These are phyloP conservation scores for Muscicapa comitata DNA, from an alignment of 2,797 vertebrate species.

Conservation along the genomic window DNA sequence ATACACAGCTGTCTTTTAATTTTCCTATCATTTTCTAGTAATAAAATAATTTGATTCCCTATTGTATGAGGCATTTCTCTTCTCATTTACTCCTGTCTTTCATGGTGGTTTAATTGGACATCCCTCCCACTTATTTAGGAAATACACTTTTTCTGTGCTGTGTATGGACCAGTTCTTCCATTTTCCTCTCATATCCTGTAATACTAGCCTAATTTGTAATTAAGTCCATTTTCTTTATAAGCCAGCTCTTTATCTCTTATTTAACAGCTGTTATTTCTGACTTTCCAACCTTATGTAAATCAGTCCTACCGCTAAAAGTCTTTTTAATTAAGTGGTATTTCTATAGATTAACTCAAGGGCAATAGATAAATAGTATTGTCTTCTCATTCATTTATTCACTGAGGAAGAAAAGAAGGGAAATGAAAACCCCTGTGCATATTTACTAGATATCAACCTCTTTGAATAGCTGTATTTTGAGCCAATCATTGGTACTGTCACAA, in stretches of 20 bases:
- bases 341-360: not conserved
- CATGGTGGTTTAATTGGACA: not conserved
- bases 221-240: not conserved
- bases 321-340: not conserved
- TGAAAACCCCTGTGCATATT: not conserved
- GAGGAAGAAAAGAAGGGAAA: not conserved
- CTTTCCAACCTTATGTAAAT: not conserved
- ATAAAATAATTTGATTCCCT: not conserved
- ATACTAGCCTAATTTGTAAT: not conserved
- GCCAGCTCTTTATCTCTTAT: not conserved
- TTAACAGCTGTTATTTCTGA: not conserved
- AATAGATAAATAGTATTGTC: not conserved
- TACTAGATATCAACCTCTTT: not conserved
- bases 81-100: not conserved
- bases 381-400: not conserved
- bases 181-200: not conserved
- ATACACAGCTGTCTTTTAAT: not conserved
- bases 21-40: not conserved
- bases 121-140: not conserved
- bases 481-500: not conserved
- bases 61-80: not conserved
- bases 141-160: not conserved
- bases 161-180: not conserved
- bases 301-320: not conserved
- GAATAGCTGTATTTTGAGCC: not conserved